phyloP scores from a whole-genome alignment of 2,113 vertebrate genomes.

The Pachyramphus minor region DNA sequence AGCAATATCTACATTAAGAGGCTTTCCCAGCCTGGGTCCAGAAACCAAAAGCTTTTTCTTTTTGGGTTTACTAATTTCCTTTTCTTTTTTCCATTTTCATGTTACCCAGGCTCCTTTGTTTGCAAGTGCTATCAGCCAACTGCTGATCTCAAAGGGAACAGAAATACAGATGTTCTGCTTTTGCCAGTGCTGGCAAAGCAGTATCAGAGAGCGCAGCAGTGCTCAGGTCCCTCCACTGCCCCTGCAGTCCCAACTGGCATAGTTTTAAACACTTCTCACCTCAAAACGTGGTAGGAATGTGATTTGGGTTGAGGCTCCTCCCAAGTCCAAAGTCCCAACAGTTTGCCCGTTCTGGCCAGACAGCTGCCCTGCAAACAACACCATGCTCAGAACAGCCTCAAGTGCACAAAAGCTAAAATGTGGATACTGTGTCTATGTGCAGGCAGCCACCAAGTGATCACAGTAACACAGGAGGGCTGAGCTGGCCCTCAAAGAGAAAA shows the following conservation, averaged over 20 bases:
- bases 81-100: background rate
- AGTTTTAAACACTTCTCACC: slow-evolving; percentile 71
- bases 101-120: background rate
- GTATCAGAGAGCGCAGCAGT: background rate
- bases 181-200: background rate
- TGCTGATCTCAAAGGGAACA: slow-evolving; percentile 7
- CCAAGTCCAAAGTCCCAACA: slow-evolving; percentile 92
- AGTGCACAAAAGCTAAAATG: background rate
- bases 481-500: background rate
- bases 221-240: background rate
- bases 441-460: background rate
- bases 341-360: slow-evolving; percentile 83
- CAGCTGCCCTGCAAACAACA: slow-evolving; percentile 84
- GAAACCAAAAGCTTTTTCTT: slow-evolving; percentile 13
- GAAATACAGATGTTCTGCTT: background rate
- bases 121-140: background rate
- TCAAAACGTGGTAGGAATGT: slow-evolving; percentile 91
- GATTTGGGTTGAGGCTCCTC: slow-evolving; percentile 97
- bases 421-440: background rate
- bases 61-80: background rate
- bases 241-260: background rate
- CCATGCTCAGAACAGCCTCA: background rate
- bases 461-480: background rate
- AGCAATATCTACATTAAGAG: background rate
- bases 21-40: background rate